Percentiles rank a stretch among this genome's conserved stretches.
phyloP scores from a whole-genome alignment of 2,888 invertebrate species.

The Creontiades dilutus region DNA sequence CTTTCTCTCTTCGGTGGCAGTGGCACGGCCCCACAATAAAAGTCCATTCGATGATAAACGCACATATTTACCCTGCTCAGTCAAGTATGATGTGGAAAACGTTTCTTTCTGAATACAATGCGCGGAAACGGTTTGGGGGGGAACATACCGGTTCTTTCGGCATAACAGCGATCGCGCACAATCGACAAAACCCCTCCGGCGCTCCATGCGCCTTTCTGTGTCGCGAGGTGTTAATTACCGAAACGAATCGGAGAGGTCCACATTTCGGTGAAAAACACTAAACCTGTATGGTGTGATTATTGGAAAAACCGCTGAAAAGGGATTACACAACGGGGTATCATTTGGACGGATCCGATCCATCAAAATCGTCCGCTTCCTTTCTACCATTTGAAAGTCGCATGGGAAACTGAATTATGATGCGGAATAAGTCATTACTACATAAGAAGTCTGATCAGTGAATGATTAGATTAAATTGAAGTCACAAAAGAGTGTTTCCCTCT shows the following conservation, averaged over 20 bases:
- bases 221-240: not conserved
- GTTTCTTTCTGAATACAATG: conserved; percentile 31
- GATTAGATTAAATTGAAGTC: no score
- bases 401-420: no score
- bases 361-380: no score
- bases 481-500: no score
- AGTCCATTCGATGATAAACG: conserved; percentile 35
- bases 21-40: conserved; percentile 23
- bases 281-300: not conserved
- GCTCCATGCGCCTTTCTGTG: not conserved
- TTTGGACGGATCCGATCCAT: no score
- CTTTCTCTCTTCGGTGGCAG: not conserved
- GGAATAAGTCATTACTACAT: no score
- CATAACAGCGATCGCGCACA: conserved; percentile 4
- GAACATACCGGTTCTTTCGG: conserved; percentile 7
- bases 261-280: not conserved
- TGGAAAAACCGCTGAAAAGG: not conserved
- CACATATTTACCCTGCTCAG: conserved; percentile 35
- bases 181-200: not conserved
- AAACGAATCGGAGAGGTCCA: not conserved
- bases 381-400: no score
- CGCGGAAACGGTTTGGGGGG: not conserved
- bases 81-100: conserved; percentile 27
- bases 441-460: no score
- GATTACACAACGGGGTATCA: no score